A percentile compares a stretch with the other conserved stretches of the same genome.
phyloP scores from a whole-genome alignment of 2,797 vertebrate genomes.

The Percopsis omiscomaycus region DNA sequence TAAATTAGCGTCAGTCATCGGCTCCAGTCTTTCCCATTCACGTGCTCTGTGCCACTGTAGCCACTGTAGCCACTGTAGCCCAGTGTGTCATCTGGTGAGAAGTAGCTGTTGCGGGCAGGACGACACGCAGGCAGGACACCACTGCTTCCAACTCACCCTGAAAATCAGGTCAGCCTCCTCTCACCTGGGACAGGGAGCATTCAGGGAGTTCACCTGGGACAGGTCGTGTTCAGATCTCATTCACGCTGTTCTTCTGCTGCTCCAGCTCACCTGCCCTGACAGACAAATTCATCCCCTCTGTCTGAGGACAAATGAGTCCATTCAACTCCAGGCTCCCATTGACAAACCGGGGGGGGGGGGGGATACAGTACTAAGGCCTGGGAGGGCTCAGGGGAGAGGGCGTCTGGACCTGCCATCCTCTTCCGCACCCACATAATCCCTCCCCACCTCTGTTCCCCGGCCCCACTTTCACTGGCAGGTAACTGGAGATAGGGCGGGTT shows the following conservation, averaged over 20 bases:
- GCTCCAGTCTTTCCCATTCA: conserved; percentile 17
- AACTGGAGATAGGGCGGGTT: conserved; percentile 72
- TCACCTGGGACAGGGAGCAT: conserved; percentile 60
- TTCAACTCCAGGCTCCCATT: conserved; percentile 76
- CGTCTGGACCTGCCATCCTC: conserved; percentile 78
- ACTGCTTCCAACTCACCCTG: conserved; percentile 51
- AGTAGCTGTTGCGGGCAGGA: conserved; percentile 45
- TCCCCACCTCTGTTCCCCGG: conserved; percentile 30
- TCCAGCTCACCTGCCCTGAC: conserved; percentile 69
- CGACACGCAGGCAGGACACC: conserved; percentile 38
- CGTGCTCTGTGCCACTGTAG: conserved; percentile 13
- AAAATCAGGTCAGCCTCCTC: conserved; percentile 73
- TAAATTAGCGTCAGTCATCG: conserved; percentile 40
- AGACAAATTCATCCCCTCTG: conserved; percentile 81
- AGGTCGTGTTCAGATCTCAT: conserved; percentile 69
- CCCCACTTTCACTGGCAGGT: conserved; percentile 73
- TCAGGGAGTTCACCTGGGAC: conserved; percentile 73
- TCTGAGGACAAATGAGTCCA: conserved; percentile 78
- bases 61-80: neutral
- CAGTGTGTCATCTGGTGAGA: conserved; percentile 27
- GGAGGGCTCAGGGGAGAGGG: conserved; percentile 75
- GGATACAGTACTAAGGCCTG: conserved; percentile 72
- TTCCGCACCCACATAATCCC: conserved; percentile 67
- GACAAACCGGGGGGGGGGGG: conserved; percentile 58
- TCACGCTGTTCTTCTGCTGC: conserved; percentile 53